A percentile compares a stretch with the other conserved stretches of the same genome.
These are phyloP conservation scores for Tachina grossa DNA, from an alignment of 2,888 invertebrate genomes.

Conservation along the genomic window DNA sequence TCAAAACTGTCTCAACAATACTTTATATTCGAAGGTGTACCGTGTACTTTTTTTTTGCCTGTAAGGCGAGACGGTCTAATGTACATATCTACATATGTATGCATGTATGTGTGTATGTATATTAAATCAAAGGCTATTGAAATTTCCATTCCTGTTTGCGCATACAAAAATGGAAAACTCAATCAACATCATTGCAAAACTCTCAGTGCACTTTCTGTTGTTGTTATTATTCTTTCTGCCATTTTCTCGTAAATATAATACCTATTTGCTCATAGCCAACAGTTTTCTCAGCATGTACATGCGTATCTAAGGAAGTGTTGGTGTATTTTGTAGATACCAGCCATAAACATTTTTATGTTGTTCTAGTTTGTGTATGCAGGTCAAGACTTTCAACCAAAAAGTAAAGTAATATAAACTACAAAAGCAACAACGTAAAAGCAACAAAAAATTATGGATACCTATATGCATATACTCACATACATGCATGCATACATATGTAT, in stretches of 20 bases:
- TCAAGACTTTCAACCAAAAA: constrained; percentile 71
- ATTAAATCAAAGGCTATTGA: background rate
- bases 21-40: no score
- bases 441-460: background rate
- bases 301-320: constrained; percentile 26
- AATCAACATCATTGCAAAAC: constrained; percentile 38
- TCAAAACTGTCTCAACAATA: no score
- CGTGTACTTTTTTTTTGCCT: no score
- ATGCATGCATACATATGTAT: background rate
- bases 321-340: constrained; percentile 17
- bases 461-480: background rate
- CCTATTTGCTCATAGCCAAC: constrained; percentile 15
- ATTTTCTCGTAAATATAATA: constrained; percentile 19
- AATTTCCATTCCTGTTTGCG: background rate
- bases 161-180: constrained; percentile 28
- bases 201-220: constrained; percentile 29
- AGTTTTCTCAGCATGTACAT: constrained; percentile 4
- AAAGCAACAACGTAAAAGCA: constrained; percentile 20
- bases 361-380: constrained; percentile 71
- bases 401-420: constrained; percentile 57
- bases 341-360: constrained; percentile 56
- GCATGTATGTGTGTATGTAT: no score
- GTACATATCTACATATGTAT: background rate
- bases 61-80: no score
- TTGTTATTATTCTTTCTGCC: background rate